These are phyloP conservation scores for Hirudo medicinalis DNA, from an alignment of 1,140 invertebrate genomes.

Conservation along the genomic window DNA sequence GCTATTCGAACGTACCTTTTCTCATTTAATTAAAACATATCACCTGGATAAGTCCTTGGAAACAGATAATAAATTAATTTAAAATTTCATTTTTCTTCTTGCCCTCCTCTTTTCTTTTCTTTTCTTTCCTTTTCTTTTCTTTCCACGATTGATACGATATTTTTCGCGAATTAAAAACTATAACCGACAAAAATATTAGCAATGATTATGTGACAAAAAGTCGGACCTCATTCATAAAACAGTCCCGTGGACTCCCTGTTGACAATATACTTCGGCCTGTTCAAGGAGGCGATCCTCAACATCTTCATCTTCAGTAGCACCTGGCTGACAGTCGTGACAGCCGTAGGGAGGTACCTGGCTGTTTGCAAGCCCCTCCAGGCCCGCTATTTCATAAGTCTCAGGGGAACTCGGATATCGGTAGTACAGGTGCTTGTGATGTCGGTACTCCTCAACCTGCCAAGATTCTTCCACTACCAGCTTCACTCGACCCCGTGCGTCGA, in stretches of 20 bases:
- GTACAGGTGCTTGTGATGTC: slow-evolving; percentile 31
- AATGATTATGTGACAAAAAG: too few relatives aligned
- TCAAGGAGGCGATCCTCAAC: slow-evolving; percentile 33
- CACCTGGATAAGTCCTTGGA: too few relatives aligned
- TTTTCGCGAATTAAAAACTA: too few relatives aligned
- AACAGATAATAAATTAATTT: too few relatives aligned
- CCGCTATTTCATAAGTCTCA: slow-evolving; percentile 33
- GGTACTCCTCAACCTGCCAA: slow-evolving; percentile 33
- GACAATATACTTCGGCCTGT: slow-evolving; percentile 31
- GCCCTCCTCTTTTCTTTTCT: too few relatives aligned
- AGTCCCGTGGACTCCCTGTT: slow-evolving; percentile 20
- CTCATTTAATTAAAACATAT: too few relatives aligned
- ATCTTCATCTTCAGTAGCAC: slow-evolving; percentile 37
- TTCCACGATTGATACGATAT: too few relatives aligned
- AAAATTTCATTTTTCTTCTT: too few relatives aligned
- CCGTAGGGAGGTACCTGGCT: slow-evolving; percentile 36
- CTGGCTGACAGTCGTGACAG: slow-evolving; percentile 38
- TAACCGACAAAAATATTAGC: too few relatives aligned
- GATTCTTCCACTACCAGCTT: slow-evolving; percentile 32
- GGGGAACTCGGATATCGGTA: slow-evolving; percentile 32
- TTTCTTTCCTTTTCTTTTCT: too few relatives aligned
- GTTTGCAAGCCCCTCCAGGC: slow-evolving; percentile 36
- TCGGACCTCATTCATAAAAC: neutral
- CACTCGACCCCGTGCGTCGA: slow-evolving; percentile 22
- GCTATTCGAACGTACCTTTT: too few relatives aligned